A percentile compares a stretch with the other conserved stretches of the same genome.
Evolutionary conservation across 2,113 vertebrate genomes (phyloP).

Genomic region (Atherinomorus stipes): DNA sequence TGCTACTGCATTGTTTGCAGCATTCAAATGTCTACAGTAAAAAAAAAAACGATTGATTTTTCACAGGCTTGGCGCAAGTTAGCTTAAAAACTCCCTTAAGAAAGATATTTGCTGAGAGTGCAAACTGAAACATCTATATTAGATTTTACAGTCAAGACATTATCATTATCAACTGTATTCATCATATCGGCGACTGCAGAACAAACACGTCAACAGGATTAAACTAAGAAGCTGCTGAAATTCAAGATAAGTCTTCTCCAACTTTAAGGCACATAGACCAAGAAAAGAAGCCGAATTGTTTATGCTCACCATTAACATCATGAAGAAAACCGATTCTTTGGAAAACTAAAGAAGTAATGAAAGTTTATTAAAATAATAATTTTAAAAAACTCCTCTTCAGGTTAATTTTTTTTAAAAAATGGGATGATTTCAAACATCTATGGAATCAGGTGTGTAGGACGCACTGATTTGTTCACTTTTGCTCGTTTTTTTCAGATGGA

Average conservation of each 20-base stretch:
- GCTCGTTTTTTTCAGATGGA: constrained; percentile 37
- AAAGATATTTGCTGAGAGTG: constrained; percentile 20
- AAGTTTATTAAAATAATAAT: too few relatives aligned
- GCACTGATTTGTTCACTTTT: constrained; percentile 21
- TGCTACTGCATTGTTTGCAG: neutral
- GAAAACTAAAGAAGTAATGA: constrained; percentile 17
- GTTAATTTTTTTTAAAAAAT: constrained; percentile 35
- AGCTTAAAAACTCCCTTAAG: constrained; percentile 25
- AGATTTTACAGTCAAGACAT: constrained; percentile 6
- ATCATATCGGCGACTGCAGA: constrained; percentile 44
- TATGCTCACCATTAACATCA: constrained; percentile 24
- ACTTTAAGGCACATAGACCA: constrained; percentile 71
- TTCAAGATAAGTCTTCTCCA: constrained; percentile 38
- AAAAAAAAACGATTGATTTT: constrained; percentile 27
- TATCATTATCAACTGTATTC: neutral
- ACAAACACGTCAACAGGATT: constrained; percentile 60
- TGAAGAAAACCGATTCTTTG: constrained; percentile 34
- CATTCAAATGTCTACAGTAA: constrained; percentile 46
- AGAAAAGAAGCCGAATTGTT: constrained; percentile 45
- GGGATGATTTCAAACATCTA: constrained; percentile 26
- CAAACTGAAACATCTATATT: constrained; percentile 31
- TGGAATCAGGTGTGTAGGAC: constrained; percentile 16
- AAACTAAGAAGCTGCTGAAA: constrained; percentile 33
- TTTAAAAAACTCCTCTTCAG: constrained; percentile 27
- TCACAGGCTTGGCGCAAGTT: constrained; percentile 15